phyloP scores from a whole-genome alignment of 1,140 invertebrate genomes.

The Psilanteris sp. region DNA sequence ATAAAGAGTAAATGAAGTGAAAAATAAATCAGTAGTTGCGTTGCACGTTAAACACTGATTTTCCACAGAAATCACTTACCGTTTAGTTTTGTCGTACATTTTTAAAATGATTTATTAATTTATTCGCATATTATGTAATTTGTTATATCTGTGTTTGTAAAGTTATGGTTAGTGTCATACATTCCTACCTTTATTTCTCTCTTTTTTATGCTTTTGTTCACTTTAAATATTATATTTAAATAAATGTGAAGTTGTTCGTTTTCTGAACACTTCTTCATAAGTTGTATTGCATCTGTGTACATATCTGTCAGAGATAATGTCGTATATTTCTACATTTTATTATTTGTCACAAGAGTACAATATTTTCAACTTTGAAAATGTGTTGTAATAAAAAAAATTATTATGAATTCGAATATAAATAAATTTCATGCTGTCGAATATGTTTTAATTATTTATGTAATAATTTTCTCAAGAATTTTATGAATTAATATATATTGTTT shows the following conservation, averaged over 20 bases:
- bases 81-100: no score
- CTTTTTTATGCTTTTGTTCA: neutral
- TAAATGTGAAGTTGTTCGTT: no score
- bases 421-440: slow-evolving; percentile 11
- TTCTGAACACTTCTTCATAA: no score
- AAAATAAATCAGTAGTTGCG: no score
- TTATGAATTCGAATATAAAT: slow-evolving; percentile 18
- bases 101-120: no score
- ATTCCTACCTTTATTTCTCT: slow-evolving; percentile 4
- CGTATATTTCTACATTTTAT: slow-evolving; percentile 40
- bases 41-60: no score
- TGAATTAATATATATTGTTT: no score
- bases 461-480: neutral
- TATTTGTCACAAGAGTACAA: slow-evolving; percentile 25
- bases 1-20: no score
- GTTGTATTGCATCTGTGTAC: slow-evolving; percentile 6
- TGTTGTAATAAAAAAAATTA: slow-evolving; percentile 21
- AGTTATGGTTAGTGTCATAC: slow-evolving; percentile 8
- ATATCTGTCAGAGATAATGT: slow-evolving; percentile 32
- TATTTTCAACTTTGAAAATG: slow-evolving; percentile 13
- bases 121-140: no score
- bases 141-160: slow-evolving; percentile 6
- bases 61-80: no score
- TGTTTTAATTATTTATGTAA: neutral
- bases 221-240: neutral